A percentile compares a stretch with the other conserved stretches of the same genome.
Evolutionary conservation across 2,113 vertebrate species (phyloP).

Genomic region (Ictalurus furcatus): DNA sequence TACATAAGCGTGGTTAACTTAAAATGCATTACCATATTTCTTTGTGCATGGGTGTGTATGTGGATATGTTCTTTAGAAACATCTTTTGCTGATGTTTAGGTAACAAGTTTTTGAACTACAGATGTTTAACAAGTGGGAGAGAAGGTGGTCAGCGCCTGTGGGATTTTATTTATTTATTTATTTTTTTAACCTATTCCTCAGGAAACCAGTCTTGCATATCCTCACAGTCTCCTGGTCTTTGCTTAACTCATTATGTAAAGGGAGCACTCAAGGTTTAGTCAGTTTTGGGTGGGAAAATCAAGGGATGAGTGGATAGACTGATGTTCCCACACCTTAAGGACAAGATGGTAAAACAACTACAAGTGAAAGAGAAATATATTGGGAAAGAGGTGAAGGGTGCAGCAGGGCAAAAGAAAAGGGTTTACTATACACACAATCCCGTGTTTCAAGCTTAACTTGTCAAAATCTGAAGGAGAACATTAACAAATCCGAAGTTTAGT

Average conservation of each 20-base stretch:
- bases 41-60: not conserved
- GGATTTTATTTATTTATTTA: not conserved
- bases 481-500: not conserved
- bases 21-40: not conserved
- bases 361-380: not conserved
- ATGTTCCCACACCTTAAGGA: conserved; percentile 21
- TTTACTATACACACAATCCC: not conserved
- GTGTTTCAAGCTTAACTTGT: not conserved
- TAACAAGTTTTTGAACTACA: not conserved
- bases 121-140: conserved; percentile 14
- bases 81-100: conserved; percentile 26
- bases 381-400: not conserved
- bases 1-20: not conserved
- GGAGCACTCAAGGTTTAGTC: not conserved
- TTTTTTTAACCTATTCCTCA: conserved; percentile 15
- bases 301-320: conserved; percentile 25
- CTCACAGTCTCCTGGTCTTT: conserved; percentile 2
- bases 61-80: not conserved
- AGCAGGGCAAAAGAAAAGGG: not conserved
- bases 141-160: not conserved
- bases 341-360: conserved; percentile 1
- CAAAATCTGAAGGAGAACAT: not conserved
- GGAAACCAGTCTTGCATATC: conserved; percentile 35
- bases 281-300: conserved; percentile 32
- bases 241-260: conserved; percentile 2